Evolutionary conservation across 30 jellyfish, hydroid and myxozoan species (phyloP).

Genomic region (Aurelia aurita): DNA sequence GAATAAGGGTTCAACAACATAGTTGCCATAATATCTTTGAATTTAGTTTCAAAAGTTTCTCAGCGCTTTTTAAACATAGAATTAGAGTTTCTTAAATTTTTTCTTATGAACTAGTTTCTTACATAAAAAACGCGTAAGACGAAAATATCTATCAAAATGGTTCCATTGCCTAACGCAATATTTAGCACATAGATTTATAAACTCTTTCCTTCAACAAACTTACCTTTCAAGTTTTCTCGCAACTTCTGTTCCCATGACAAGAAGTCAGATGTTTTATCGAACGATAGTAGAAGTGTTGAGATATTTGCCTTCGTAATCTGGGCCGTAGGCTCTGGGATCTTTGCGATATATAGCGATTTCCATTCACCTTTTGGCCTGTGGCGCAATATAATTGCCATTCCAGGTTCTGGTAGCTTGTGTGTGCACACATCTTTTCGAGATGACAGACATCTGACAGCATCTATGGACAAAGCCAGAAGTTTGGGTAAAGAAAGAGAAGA

Average conservation of each 20-base stretch:
- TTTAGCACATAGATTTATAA: too few relatives aligned
- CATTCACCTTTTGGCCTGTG: slow-evolving; percentile 1
- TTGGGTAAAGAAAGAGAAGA: not conserved
- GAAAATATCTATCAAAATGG: too few relatives aligned
- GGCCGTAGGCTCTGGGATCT: not conserved
- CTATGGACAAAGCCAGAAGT: not conserved
- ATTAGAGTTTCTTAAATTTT: too few relatives aligned
- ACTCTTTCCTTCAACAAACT: not conserved
- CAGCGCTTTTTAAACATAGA: too few relatives aligned
- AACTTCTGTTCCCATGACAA: slow-evolving; percentile 22
- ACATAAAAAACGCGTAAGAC: too few relatives aligned
- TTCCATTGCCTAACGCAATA: too few relatives aligned
- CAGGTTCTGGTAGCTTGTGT: slow-evolving; percentile 42
- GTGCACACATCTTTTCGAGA: not conserved
- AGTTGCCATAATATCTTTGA: too few relatives aligned
- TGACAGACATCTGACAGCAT: not conserved
- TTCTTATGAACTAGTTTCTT: too few relatives aligned
- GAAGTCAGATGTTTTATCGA: not conserved
- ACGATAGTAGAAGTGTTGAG: slow-evolving; percentile 6
- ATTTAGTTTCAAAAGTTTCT: too few relatives aligned
- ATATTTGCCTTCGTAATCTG: not conserved
- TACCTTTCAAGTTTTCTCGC: slow-evolving; percentile 25
- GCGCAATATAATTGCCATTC: slow-evolving; percentile 38
- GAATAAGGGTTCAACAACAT: too few relatives aligned
- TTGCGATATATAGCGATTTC: slow-evolving; percentile 44